These are phyloP conservation scores for Phylloscopus trochiloides DNA, from an alignment of 2,113 vertebrate genomes.

Conservation along the genomic window DNA sequence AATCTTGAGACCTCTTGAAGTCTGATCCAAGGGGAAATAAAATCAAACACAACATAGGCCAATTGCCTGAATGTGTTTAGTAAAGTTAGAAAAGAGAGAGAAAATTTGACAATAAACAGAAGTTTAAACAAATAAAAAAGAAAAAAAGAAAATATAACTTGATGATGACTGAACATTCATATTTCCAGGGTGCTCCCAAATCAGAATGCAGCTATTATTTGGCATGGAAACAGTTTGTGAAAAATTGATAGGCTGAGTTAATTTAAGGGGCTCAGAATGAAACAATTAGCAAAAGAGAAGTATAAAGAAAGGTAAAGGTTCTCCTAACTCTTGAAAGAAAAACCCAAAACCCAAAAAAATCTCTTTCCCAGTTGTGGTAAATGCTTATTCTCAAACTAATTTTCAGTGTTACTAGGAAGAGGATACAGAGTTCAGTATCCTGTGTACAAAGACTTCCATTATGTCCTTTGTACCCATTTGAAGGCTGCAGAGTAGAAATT, in stretches of 20 bases:
- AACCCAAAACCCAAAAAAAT: neutral
- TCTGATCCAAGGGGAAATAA: neutral
- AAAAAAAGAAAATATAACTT: neutral
- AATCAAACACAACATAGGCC: neutral
- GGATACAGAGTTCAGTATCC: neutral
- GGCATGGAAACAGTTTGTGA: neutral
- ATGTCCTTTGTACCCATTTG: neutral
- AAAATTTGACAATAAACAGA: neutral
- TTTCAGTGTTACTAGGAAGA: neutral
- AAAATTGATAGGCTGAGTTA: neutral
- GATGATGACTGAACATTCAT: neutral
- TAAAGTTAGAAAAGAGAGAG: neutral
- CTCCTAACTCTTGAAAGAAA: neutral
- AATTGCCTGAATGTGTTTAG: neutral
- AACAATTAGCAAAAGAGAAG: neutral
- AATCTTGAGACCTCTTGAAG: neutral
- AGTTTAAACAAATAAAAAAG: neutral
- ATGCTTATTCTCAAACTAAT: neutral
- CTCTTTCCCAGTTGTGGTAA: neutral
- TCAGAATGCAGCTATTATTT: neutral
- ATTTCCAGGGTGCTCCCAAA: neutral
- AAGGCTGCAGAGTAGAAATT: neutral
- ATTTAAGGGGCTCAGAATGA: neutral
- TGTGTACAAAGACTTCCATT: neutral
- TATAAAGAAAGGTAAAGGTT: neutral